These are phyloP conservation scores for Drosophila prolongata DNA, from an alignment of 2,888 invertebrate genomes.

Conservation along the genomic window DNA sequence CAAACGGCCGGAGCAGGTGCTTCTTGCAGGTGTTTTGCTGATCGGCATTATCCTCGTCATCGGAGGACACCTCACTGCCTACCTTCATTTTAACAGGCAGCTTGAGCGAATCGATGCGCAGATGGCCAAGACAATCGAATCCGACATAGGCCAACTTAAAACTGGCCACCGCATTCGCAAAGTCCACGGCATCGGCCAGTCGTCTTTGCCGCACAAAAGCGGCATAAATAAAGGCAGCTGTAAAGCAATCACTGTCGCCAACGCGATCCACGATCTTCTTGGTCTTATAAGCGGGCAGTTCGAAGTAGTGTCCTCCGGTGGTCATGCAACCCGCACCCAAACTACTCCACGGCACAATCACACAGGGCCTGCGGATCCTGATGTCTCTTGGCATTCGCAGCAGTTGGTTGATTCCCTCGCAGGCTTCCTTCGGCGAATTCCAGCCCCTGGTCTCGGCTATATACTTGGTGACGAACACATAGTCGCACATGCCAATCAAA, in stretches of 20 bases:
- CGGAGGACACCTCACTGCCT: background rate
- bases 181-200: constrained; percentile 85
- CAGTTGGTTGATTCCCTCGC: constrained; percentile 82
- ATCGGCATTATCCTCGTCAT: constrained; percentile 14
- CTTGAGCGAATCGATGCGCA: constrained; percentile 4
- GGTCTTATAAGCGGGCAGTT: constrained; percentile 85
- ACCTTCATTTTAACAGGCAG: background rate
- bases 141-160: constrained; percentile 86
- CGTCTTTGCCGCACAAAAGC: constrained; percentile 83
- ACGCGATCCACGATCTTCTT: constrained; percentile 86
- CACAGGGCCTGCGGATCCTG: constrained; percentile 56
- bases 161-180: constrained; percentile 87
- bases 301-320: constrained; percentile 76
- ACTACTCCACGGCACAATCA: constrained; percentile 86
- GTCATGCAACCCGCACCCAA: constrained; percentile 61
- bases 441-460: constrained; percentile 86
- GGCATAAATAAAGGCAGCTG: constrained; percentile 86
- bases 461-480: constrained; percentile 88
- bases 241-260: constrained; percentile 89
- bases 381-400: constrained; percentile 71
- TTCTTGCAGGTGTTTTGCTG: constrained; percentile 12
- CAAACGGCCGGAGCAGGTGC: constrained; percentile 3
- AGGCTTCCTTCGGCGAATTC: constrained; percentile 85
- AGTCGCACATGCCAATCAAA: constrained; percentile 82
- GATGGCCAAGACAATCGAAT: constrained; percentile 82